phyloP scores from a whole-genome alignment of 2,888 invertebrate species.

The Sisyra nigra region DNA sequence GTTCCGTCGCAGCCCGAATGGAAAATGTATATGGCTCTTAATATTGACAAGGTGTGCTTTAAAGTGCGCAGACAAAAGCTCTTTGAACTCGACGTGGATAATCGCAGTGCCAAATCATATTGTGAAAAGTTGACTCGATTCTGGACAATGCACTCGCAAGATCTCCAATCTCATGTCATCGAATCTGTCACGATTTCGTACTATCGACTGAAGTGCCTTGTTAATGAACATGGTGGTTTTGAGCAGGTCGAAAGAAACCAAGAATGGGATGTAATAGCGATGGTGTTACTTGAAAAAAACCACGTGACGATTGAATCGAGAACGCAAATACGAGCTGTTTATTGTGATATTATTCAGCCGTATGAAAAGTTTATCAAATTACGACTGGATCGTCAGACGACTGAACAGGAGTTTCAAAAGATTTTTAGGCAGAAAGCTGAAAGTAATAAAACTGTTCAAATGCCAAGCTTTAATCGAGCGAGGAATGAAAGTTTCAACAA shows the following conservation, averaged over 20 bases:
- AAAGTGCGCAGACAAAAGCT: constrained; percentile 36
- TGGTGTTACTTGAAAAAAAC: constrained; percentile 9
- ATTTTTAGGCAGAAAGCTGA: too few species aligned
- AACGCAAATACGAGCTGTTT: too few species aligned
- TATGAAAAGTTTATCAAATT: too few species aligned
- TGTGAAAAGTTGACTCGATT: constrained; percentile 56
- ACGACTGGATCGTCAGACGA: constrained; percentile 34
- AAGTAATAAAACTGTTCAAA: constrained; percentile 47
- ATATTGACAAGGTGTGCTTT: constrained; percentile 45
- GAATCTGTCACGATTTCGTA: too few species aligned
- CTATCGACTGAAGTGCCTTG: constrained; percentile 43
- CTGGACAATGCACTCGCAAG: constrained; percentile 60
- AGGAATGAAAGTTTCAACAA: constrained; percentile 22
- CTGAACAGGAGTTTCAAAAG: too few species aligned
- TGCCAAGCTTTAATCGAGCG: constrained; percentile 31
- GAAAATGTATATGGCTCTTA: constrained; percentile 65
- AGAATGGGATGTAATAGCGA: constrained; percentile 50
- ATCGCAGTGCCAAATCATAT: constrained; percentile 55
- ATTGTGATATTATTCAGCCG: too few species aligned
- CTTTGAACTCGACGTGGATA: constrained; percentile 46
- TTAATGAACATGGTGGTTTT: constrained; percentile 39
- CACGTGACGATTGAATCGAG: too few species aligned
- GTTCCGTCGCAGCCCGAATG: constrained; percentile 57
- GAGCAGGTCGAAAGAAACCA: constrained; percentile 41
- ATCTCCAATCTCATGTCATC: constrained; percentile 44